These are phyloP conservation scores for Eumerus sabulonum DNA, from an alignment of 2,888 invertebrate genomes.

Conservation along the genomic window DNA sequence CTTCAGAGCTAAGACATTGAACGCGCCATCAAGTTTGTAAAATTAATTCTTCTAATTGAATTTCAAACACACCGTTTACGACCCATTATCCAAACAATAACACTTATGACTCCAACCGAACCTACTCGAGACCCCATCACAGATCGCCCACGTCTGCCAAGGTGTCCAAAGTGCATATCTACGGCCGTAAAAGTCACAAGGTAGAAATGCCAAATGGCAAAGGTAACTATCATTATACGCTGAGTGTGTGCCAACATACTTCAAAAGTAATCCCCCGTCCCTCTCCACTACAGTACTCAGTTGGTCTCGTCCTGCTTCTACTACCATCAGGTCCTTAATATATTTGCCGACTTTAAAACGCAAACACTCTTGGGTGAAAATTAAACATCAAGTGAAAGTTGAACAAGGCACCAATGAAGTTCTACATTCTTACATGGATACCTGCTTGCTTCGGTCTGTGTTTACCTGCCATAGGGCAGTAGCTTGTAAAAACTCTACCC, in stretches of 20 bases:
- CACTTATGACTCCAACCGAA: not conserved
- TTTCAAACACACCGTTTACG: not conserved
- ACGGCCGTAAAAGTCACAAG: slow-evolving; percentile 15
- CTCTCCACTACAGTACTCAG: not conserved
- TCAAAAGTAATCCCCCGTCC: too few relatives aligned
- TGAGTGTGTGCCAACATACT: not conserved
- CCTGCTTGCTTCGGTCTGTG: slow-evolving; percentile 51
- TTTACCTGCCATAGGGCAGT: slow-evolving; percentile 38
- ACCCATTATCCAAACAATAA: not conserved
- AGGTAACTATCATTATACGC: slow-evolving; percentile 17
- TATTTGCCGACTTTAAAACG: slow-evolving; percentile 59
- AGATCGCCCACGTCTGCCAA: not conserved
- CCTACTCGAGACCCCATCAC: too few relatives aligned
- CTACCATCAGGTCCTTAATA: slow-evolving; percentile 48
- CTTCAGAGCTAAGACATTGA: too few relatives aligned
- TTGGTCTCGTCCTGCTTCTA: not conserved
- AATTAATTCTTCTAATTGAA: slow-evolving; percentile 32
- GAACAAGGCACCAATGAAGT: slow-evolving; percentile 62
- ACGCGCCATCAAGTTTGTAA: not conserved
- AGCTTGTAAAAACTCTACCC: slow-evolving; percentile 51
- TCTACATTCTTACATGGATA: slow-evolving; percentile 33
- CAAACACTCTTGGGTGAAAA: slow-evolving; percentile 63
- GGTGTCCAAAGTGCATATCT: slow-evolving; percentile 5
- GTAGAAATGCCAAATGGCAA: not conserved
- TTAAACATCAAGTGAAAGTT: slow-evolving; percentile 61